A percentile compares a stretch with the other conserved stretches of the same genome.
Evolutionary conservation across 1,140 invertebrate genomes (phyloP).

Genomic region (Amyelois transitella): DNA sequence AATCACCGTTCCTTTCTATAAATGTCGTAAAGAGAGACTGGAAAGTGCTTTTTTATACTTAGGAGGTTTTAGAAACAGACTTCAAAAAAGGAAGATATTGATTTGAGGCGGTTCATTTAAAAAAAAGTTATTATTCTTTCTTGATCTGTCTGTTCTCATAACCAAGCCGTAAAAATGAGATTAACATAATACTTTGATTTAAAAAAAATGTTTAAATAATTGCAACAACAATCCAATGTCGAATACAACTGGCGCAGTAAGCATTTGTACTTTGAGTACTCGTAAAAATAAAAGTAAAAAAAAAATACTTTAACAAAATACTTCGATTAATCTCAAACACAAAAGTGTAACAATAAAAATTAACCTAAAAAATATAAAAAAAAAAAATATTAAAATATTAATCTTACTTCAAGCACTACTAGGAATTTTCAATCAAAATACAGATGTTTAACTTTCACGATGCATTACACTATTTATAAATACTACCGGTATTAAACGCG

Average conservation of each 20-base stretch:
- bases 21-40: too few species aligned
- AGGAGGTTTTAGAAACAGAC: too few species aligned
- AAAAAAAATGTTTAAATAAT: not conserved
- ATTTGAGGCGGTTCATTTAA: too few species aligned
- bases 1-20: too few species aligned
- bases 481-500: too few species aligned
- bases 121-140: too few species aligned
- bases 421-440: not conserved
- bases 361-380: constrained; percentile 8
- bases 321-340: constrained; percentile 6
- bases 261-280: constrained; percentile 33
- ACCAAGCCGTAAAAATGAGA: not conserved
- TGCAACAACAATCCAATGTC: not conserved
- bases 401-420: not conserved
- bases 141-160: not conserved
- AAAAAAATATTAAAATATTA: too few species aligned
- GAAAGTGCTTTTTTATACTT: too few species aligned
- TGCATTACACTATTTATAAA: too few species aligned
- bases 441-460: too few species aligned
- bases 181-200: not conserved
- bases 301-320: constrained; percentile 6
- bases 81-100: too few species aligned
- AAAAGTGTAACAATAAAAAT: constrained; percentile 10
- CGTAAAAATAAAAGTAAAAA: constrained; percentile 5
- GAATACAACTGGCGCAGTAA: not conserved